A percentile compares a stretch with the other conserved stretches of the same genome.
phyloP scores from a whole-genome alignment of 2,888 invertebrate genomes.

The Trachelus tabidus region DNA sequence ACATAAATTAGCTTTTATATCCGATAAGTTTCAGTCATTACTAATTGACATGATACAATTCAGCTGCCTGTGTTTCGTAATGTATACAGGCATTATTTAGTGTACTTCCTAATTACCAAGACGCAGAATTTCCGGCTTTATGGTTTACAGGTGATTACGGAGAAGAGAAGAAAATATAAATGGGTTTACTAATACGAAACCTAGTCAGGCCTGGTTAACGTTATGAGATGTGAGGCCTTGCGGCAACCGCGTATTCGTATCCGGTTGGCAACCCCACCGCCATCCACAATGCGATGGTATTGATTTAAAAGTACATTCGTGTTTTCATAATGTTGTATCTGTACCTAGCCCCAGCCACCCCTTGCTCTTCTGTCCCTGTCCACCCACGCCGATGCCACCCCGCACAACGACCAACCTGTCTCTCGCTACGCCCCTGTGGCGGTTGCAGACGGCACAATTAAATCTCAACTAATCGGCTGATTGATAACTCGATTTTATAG shows the following conservation, averaged over 20 bases:
- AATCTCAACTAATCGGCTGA: constrained; percentile 57
- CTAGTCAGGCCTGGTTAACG: constrained; percentile 52
- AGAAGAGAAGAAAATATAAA: constrained; percentile 2
- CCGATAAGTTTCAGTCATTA: not conserved
- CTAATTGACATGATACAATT: not conserved
- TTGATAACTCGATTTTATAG: constrained; percentile 48
- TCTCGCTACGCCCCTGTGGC: constrained; percentile 3
- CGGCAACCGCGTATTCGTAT: constrained; percentile 51
- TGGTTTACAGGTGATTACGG: constrained; percentile 7
- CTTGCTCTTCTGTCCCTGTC: constrained; percentile 34
- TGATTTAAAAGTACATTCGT: constrained; percentile 67
- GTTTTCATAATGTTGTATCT: constrained; percentile 67
- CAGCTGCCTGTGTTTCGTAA: no score
- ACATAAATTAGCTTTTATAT: not conserved
- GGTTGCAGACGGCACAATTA: constrained; percentile 49
- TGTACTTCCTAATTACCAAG: not conserved
- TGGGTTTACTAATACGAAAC: constrained; percentile 29
- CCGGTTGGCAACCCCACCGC: constrained; percentile 48
- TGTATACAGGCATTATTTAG: not conserved
- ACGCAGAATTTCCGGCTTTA: not conserved
- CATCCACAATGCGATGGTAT: constrained; percentile 67
- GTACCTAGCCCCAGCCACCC: constrained; percentile 59
- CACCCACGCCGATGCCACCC: constrained; percentile 17
- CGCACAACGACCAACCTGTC: not conserved
- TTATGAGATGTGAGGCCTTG: constrained; percentile 52